phyloP scores from a whole-genome alignment of 2,888 invertebrate genomes.

The Pterostichus madidus region DNA sequence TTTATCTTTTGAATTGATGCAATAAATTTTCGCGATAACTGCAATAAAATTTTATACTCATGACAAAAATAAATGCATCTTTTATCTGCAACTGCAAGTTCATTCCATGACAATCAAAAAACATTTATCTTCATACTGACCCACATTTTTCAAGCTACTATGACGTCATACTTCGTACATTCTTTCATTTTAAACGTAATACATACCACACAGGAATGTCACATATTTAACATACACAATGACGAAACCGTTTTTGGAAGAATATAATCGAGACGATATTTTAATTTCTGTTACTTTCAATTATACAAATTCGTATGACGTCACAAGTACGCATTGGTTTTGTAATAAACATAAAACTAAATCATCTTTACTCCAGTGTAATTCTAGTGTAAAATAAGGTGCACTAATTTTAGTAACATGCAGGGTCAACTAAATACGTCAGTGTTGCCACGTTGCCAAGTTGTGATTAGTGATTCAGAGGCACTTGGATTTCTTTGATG shows the following conservation, averaged over 20 bases:
- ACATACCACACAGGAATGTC: neutral
- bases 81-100: too few species aligned
- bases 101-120: neutral
- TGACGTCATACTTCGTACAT: conserved; percentile 21
- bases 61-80: too few species aligned
- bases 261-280: neutral
- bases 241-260: neutral
- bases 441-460: conserved; percentile 26
- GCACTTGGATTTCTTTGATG: conserved; percentile 40
- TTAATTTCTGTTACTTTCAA: too few species aligned
- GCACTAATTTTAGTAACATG: conserved; percentile 11
- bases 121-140: conserved; percentile 35
- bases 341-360: too few species aligned
- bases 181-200: conserved; percentile 43
- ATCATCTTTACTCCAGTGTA: neutral
- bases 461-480: conserved; percentile 38
- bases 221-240: conserved; percentile 15
- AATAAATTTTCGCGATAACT: too few species aligned
- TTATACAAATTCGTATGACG: neutral
- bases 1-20: too few species aligned
- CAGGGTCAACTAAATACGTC: conserved; percentile 31
- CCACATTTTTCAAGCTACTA: conserved; percentile 24
- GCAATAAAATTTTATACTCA: too few species aligned
- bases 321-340: neutral
- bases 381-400: conserved; percentile 24